Base-by-base conservation (phyloP, 2,888 invertebrate species). In the Tetrapedia diversipes region DNA sequence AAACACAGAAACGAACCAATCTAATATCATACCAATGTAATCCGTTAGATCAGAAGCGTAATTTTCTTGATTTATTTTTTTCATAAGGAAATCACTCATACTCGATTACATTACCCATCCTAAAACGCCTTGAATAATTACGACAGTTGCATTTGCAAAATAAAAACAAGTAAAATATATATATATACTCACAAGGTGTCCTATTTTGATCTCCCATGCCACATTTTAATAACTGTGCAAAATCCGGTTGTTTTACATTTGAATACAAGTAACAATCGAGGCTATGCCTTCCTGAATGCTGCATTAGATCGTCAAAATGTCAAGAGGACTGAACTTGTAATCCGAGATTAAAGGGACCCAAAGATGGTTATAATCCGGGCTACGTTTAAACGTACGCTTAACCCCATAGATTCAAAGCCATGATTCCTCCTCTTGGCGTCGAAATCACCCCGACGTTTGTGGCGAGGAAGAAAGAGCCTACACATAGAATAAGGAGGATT, bases 321-420 rank as follows among this genome's bases (percentile, higher is more conserved):
- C 16, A 4, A 45, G 51, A 61, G 51, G 53, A 37, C 32, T n/a
- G 11, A 11, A 27, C 6, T 45, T 64, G 59, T 79, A 79, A 79
- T 70, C 79, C 74, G 43, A 60, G 79, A 79, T 79, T 70, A 79
- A 47, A n/a, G 54, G 54, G 57, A 24, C 4, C 39, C 8, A 7
- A 45, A 61, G 65, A 59, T 66, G 75, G 29, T 54, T 80, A 77
- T 87, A 87, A 88, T 85, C 86, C 86, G 77, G 39, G 64, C 60
- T 74, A 79, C 65, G 51, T 74, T 82, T 82, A 77, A 82, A 70
- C 77, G 80, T 86, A 80, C 84, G 80, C 83, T 87, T 84, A 87
- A 74, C 65, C 66, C 37, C 19, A n/a, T 14, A 53, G 8, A 61
- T 32, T 22, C 45, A 7, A 61, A 51, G 19, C 24, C 34, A 22